Conservation (phyloP, 2,797 vertebrate genomes). For the Clarias fuscus region DNA sequence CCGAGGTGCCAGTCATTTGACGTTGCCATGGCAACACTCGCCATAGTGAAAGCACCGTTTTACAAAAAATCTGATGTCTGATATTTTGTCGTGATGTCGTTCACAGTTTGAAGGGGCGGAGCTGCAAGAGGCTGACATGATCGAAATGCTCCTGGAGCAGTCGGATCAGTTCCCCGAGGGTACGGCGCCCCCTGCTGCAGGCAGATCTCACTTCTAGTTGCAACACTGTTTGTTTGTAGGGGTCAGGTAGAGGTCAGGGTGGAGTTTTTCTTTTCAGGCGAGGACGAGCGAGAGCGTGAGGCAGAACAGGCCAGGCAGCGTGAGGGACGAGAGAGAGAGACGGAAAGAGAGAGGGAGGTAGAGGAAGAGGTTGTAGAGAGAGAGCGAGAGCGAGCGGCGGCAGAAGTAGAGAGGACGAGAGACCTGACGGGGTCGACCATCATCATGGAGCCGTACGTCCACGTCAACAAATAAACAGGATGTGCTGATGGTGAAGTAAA, state of each 20-base stretch:
- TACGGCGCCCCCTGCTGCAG: not conserved
- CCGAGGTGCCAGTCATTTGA: conserved; percentile 38
- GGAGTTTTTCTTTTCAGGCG: conserved; percentile 34
- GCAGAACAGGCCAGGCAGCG: conserved; percentile 24
- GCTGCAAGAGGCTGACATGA: conserved; percentile 57
- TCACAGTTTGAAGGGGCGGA: conserved; percentile 72
- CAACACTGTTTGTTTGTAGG: not conserved
- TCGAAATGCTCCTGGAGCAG: conserved; percentile 67
- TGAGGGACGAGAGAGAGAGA: conserved; percentile 40
- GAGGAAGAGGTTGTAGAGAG: conserved; percentile 39
- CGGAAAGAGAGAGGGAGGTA: conserved; percentile 38
- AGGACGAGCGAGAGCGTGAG: conserved; percentile 29
- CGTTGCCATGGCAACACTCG: not conserved
- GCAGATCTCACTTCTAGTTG: too few species aligned
- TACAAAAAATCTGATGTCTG: not conserved
- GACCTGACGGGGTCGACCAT: conserved; percentile 57
- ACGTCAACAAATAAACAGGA: not conserved
- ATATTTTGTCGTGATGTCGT: not conserved
- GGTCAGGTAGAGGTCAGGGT: conserved; percentile 12
- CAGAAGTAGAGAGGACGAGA: conserved; percentile 40
- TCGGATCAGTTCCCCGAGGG: conserved; percentile 61
- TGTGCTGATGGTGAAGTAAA: not conserved
- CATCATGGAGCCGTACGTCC: conserved; percentile 61
- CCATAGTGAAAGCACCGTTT: not conserved
- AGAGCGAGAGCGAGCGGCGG: conserved; percentile 48